Conservation (phyloP, 2,113 vertebrate genomes). For the Enhydra lutris region DNA sequence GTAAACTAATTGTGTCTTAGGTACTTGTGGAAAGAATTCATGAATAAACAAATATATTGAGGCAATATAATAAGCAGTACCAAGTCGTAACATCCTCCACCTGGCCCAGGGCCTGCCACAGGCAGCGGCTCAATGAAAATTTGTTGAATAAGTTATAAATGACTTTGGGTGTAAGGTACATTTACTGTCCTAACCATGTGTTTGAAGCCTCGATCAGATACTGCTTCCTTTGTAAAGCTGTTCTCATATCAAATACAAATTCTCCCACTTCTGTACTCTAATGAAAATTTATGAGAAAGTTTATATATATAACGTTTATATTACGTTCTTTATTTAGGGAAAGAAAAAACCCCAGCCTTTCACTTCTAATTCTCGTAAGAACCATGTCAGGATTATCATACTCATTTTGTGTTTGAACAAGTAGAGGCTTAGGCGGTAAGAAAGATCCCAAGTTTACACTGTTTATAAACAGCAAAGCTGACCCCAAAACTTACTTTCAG, state of each 20-base stretch:
- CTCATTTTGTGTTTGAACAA: conserved; percentile 2
- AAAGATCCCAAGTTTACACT: neutral
- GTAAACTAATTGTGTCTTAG: neutral
- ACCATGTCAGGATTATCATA: neutral
- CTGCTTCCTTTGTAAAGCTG: neutral
- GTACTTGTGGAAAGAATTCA: neutral
- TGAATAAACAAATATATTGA: neutral
- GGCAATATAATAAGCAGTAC: neutral
- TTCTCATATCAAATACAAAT: neutral
- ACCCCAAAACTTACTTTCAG: neutral
- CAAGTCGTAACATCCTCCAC: neutral
- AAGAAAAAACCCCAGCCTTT: neutral
- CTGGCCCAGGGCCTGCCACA: neutral
- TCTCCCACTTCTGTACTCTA: neutral
- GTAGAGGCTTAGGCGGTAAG: neutral
- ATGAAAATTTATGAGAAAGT: neutral
- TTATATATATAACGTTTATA: neutral
- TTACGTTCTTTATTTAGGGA: conserved; percentile 22
- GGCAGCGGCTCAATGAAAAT: neutral
- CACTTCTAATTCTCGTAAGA: neutral
- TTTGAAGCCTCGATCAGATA: neutral
- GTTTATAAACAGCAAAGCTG: neutral
- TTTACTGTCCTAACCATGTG: neutral
- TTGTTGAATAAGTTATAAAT: neutral
- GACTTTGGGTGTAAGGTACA: neutral